A percentile compares a stretch with the other conserved stretches of the same genome.
Evolutionary conservation across 2,113 vertebrate genomes (phyloP).

Genomic region (Rhinichthys klamathensis): DNA sequence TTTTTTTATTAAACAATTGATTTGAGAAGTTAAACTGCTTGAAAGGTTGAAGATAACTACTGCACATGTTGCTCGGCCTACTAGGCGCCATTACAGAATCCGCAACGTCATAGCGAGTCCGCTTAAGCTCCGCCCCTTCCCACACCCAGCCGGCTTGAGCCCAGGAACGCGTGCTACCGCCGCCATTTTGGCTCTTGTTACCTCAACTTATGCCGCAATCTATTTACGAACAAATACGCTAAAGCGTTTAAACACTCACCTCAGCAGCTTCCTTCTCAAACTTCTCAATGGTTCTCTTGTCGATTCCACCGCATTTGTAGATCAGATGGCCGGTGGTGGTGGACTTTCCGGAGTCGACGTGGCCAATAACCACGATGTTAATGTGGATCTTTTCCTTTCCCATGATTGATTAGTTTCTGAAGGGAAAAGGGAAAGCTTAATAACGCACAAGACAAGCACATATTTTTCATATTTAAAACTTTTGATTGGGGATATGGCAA

Average conservation of each 20-base stretch:
- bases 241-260: constrained; percentile 60
- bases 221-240: background rate
- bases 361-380: constrained; percentile 86
- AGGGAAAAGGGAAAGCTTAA: background rate
- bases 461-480: background rate
- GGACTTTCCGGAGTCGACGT: constrained; percentile 85
- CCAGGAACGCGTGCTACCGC: constrained; percentile 63
- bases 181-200: constrained; percentile 75
- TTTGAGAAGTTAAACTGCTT: too few species aligned
- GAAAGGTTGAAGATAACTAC: background rate
- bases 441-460: background rate
- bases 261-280: constrained; percentile 84
- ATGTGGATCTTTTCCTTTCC: constrained; percentile 83
- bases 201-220: background rate
- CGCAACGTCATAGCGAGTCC: constrained; percentile 56
- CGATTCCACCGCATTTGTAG: constrained; percentile 85
- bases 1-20: too few species aligned
- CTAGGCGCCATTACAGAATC: constrained; percentile 20
- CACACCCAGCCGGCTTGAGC: constrained; percentile 66
- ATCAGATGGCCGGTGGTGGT: constrained; percentile 83
- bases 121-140: constrained; percentile 65
- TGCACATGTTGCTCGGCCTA: background rate
- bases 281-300: constrained; percentile 85
- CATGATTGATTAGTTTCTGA: constrained; percentile 75
- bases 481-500: background rate